These are phyloP conservation scores for Macropis europaea DNA, from an alignment of 2,888 invertebrate species.

Conservation along the genomic window DNA sequence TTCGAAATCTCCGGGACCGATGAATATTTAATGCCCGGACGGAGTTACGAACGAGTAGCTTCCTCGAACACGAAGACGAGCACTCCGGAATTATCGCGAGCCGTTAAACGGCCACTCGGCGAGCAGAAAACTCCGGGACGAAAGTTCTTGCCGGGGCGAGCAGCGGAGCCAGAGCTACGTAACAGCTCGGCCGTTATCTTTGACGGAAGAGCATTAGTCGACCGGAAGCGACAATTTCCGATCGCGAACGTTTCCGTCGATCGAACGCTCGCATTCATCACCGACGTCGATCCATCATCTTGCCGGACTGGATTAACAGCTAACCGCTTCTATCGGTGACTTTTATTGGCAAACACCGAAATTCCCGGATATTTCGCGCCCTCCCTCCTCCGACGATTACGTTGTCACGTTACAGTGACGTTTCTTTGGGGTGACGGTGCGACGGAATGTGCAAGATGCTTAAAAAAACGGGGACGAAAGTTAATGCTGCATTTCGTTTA, in stretches of 20 bases:
- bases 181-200: constrained; percentile 62
- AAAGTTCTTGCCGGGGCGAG: constrained; percentile 16
- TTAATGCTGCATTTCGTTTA: no score
- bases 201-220: constrained; percentile 74
- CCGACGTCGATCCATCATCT: constrained; percentile 51
- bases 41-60: background rate
- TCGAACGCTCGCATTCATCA: constrained; percentile 72
- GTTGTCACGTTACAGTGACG: no score
- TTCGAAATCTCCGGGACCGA: background rate
- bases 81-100: background rate
- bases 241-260: constrained; percentile 74
- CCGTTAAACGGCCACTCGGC: constrained; percentile 4
- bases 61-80: background rate
- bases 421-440: no score
- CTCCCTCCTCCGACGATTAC: no score
- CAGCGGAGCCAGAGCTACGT: constrained; percentile 11
- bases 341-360: constrained; percentile 32
- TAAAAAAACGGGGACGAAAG: no score
- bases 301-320: constrained; percentile 52
- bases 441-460: no score
- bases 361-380: no score
- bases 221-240: constrained; percentile 77
- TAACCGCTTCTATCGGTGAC: constrained; percentile 38
- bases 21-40: constrained; percentile 37
- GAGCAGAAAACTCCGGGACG: background rate